Evolutionary conservation across 2,888 invertebrate genomes (phyloP).

Genomic region (Protodeltote pygarga): DNA sequence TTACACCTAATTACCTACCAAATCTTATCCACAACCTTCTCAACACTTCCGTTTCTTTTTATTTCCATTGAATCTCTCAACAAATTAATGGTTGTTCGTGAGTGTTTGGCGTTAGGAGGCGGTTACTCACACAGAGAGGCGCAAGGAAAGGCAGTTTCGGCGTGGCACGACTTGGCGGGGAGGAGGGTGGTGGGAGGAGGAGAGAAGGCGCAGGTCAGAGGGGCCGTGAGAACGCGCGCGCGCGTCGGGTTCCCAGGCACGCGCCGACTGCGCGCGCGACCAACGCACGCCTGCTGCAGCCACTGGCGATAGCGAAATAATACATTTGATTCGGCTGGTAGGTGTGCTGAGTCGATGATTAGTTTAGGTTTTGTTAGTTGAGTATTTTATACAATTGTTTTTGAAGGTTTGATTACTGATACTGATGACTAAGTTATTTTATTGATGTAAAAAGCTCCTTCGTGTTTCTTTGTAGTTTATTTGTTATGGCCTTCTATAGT

Average conservation of each 20-base stretch:
- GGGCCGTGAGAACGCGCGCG: constrained; percentile 86
- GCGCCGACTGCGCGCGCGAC: constrained; percentile 68
- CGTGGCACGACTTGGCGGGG: constrained; percentile 44
- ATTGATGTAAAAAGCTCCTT: not conserved
- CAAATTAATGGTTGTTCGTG: constrained; percentile 44
- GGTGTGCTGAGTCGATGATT: constrained; percentile 6
- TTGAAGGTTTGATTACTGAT: too few species aligned
- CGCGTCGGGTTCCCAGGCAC: constrained; percentile 85
- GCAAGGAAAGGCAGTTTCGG: constrained; percentile 58
- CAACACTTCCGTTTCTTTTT: too few species aligned
- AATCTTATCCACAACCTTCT: too few species aligned
- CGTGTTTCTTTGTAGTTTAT: too few species aligned
- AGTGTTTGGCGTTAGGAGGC: constrained; percentile 47
- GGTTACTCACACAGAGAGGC: constrained; percentile 54
- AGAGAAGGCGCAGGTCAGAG: constrained; percentile 65
- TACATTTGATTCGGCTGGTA: constrained; percentile 22
- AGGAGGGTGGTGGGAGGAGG: constrained; percentile 21
- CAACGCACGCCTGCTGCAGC: constrained; percentile 48
- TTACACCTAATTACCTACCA: too few species aligned
- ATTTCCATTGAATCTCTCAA: constrained; percentile 50
- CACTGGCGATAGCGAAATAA: constrained; percentile 26
- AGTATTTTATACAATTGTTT: too few species aligned
- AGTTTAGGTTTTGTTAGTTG: not conserved
- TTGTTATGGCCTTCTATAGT: too few species aligned
- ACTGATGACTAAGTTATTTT: too few species aligned